Evolutionary conservation across 2,888 invertebrate genomes (phyloP).

Genomic region (Eupithecia exiguata): DNA sequence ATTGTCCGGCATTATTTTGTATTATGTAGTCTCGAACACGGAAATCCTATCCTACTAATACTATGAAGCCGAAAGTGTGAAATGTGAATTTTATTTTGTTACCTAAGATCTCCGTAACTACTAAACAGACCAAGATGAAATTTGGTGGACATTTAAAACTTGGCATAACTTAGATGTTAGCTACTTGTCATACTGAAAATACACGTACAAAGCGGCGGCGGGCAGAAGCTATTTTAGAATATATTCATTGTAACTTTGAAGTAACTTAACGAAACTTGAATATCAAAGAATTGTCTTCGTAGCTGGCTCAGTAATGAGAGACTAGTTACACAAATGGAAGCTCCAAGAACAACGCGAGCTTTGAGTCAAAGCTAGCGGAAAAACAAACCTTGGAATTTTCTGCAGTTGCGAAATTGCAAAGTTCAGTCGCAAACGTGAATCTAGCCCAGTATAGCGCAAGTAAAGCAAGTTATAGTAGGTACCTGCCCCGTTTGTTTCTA

Average conservation of each 20-base stretch:
- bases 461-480: constrained; percentile 19
- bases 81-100: no score
- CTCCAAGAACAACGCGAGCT: constrained; percentile 22
- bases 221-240: not conserved
- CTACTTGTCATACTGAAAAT: no score
- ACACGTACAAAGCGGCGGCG: no score
- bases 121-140: no score
- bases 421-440: constrained; percentile 24
- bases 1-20: not conserved
- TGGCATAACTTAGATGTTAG: no score
- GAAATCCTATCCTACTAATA: not conserved
- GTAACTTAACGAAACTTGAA: not conserved
- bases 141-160: no score
- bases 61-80: no score
- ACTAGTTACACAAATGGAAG: constrained; percentile 6
- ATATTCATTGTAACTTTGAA: not conserved
- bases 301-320: constrained; percentile 14
- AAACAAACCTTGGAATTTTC: constrained; percentile 15
- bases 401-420: constrained; percentile 23
- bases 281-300: not conserved
- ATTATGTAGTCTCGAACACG: not conserved
- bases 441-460: constrained; percentile 18
- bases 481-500: constrained; percentile 30
- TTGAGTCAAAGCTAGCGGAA: constrained; percentile 23
- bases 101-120: no score